These are phyloP conservation scores for Minunthozetes semirufus DNA, from an alignment of 2,888 invertebrate genomes.

Conservation along the genomic window DNA sequence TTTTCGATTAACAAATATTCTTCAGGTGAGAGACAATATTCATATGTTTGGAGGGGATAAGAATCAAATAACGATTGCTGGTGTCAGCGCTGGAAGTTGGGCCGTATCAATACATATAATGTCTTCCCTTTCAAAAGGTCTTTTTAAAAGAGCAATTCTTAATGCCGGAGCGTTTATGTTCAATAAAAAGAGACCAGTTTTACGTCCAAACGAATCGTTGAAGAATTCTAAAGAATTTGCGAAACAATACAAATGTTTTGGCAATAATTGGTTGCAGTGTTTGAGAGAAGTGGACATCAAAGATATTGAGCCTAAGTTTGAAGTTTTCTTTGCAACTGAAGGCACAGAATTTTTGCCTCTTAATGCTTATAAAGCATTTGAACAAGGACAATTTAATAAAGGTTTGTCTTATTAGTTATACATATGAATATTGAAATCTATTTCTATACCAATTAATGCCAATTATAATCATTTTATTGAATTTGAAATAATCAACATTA, in stretches of 20 bases:
- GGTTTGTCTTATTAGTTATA: no score
- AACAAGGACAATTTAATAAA: neutral
- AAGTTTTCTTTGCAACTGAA: neutral
- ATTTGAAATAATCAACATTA: neutral
- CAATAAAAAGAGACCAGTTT: neutral
- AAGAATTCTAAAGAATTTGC: neutral
- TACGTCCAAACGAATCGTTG: no score
- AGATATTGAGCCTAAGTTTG: neutral
- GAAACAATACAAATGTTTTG: neutral
- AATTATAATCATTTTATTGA: neutral
- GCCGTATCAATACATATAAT: no score
- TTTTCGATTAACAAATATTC: no score
- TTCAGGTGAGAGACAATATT: no score
- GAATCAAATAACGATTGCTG: no score
- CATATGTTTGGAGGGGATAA: no score
- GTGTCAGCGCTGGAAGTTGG: no score
- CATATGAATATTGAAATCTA: no score
- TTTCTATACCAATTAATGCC: no score
- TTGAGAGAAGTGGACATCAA: neutral
- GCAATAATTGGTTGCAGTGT: neutral
- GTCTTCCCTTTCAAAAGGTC: constrained; percentile 11
- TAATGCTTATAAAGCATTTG: neutral
- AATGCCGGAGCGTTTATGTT: neutral
- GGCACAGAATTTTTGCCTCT: neutral
- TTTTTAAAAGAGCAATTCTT: constrained; percentile 32